Evolutionary conservation across 2,797 vertebrate genomes (phyloP).

Genomic region (Gymnocypris eckloni): DNA sequence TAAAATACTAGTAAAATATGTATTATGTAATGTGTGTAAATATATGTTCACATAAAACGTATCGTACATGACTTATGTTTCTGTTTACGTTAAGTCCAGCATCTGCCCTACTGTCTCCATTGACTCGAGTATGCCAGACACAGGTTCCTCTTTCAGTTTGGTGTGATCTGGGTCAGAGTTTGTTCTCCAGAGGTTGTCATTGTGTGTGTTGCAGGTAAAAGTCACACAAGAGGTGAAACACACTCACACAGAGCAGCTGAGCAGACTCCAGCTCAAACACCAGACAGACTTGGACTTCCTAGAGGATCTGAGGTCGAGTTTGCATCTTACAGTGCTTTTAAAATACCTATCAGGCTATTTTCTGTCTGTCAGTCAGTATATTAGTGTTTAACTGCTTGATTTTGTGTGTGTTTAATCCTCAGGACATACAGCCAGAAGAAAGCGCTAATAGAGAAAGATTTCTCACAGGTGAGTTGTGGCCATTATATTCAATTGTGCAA

Average conservation of each 20-base stretch:
- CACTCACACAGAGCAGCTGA: conserved; percentile 92
- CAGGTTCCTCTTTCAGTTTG: neutral
- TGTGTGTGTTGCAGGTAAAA: conserved; percentile 84
- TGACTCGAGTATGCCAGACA: neutral
- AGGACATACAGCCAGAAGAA: conserved; percentile 96
- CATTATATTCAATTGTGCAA: neutral
- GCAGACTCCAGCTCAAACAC: conserved; percentile 92
- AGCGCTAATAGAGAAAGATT: conserved; percentile 91
- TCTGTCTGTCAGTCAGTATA: neutral
- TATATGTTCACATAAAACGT: neutral
- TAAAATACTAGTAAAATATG: neutral
- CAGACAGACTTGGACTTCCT: conserved; percentile 96
- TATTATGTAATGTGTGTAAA: neutral
- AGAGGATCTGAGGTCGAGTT: conserved; percentile 88
- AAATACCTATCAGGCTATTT: neutral
- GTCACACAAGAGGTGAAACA: conserved; percentile 97
- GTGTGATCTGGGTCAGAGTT: neutral
- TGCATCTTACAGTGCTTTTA: neutral
- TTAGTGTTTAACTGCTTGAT: neutral
- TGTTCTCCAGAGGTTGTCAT: neutral
- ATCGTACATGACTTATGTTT: neutral
- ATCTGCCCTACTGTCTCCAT: neutral
- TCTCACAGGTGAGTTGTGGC: conserved; percentile 88
- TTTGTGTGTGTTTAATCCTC: conserved; percentile 39
- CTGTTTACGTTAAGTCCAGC: neutral